Evolutionary conservation across 1,140 invertebrate species (phyloP).

Genomic region (Trichoplusia ni): DNA sequence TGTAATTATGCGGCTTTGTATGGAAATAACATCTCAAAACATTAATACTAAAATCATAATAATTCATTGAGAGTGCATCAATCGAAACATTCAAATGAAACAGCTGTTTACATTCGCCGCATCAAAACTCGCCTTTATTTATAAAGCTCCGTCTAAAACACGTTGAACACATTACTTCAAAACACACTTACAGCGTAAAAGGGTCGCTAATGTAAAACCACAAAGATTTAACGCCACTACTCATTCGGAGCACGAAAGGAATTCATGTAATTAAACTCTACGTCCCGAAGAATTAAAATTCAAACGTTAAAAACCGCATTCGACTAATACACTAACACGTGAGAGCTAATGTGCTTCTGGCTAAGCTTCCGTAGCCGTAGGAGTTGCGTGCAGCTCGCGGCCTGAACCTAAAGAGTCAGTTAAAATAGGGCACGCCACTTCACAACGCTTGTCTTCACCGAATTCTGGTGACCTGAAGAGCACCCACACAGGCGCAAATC

Average conservation of each 20-base stretch:
- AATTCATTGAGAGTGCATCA: background rate
- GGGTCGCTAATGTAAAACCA: slow-evolving; percentile 16
- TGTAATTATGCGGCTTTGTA: background rate
- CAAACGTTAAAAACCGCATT: slow-evolving; percentile 17
- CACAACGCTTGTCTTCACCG: slow-evolving; percentile 54
- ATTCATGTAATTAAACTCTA: slow-evolving; percentile 25
- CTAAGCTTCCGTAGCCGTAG: background rate
- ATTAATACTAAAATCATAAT: no score
- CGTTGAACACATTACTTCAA: background rate
- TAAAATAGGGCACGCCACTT: slow-evolving; percentile 50
- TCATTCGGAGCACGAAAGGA: slow-evolving; percentile 12
- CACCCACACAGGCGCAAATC: slow-evolving; percentile 38
- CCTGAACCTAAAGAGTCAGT: slow-evolving; percentile 26
- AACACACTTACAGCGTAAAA: background rate
- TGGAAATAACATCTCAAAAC: no score
- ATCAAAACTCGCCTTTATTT: background rate
- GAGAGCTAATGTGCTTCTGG: background rate
- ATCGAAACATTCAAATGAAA: background rate
- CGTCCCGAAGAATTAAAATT: slow-evolving; percentile 18
- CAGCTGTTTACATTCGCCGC: background rate
- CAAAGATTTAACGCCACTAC: slow-evolving; percentile 15
- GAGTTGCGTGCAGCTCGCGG: slow-evolving; percentile 12
- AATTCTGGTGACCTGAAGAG: slow-evolving; percentile 61
- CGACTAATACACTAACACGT: background rate
- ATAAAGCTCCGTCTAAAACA: slow-evolving; percentile 2